Conservation (phyloP, 1,140 invertebrate species). For the Drosophila orena region DNA sequence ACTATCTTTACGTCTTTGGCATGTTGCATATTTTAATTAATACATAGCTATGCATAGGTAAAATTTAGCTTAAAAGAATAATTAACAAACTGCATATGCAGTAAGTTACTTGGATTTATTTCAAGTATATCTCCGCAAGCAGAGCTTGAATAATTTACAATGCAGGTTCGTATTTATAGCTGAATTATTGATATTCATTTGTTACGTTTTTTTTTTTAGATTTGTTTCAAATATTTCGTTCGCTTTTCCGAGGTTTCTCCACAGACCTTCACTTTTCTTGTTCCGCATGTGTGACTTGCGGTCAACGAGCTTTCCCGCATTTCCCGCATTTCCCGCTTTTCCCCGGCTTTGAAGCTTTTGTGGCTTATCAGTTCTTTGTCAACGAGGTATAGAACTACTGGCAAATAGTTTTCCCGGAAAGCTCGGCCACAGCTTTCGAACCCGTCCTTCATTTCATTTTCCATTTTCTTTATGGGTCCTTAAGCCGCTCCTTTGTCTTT, state of each 20-base stretch:
- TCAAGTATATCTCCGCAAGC: constrained; percentile 13
- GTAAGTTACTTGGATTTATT: too few relatives aligned
- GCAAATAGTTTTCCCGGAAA: constrained; percentile 32
- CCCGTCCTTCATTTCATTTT: constrained; percentile 12
- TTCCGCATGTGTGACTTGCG: constrained; percentile 18
- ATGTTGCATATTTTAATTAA: too few relatives aligned
- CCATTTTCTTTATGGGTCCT: constrained; percentile 13
- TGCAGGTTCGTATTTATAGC: constrained; percentile 63
- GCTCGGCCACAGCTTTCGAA: constrained; percentile 36
- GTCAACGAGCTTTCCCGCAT: constrained; percentile 36
- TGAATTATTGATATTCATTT: constrained; percentile 73
- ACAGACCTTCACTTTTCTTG: neutral
- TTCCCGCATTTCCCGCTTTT: constrained; percentile 10
- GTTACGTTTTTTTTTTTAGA: constrained; percentile 62
- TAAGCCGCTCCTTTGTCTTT: constrained; percentile 12
- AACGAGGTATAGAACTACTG: constrained; percentile 14
- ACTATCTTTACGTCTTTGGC: too few relatives aligned
- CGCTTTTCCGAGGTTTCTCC: neutral
- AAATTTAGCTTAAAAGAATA: too few relatives aligned
- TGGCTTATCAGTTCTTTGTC: constrained; percentile 49
- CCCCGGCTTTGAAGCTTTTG: constrained; percentile 40
- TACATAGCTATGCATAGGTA: too few relatives aligned
- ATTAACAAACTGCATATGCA: too few relatives aligned
- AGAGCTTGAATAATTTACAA: constrained; percentile 59
- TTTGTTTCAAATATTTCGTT: constrained; percentile 50